Base-by-base conservation (phyloP, 1,140 invertebrate genomes). In the Drosophila micromelanica region DNA sequence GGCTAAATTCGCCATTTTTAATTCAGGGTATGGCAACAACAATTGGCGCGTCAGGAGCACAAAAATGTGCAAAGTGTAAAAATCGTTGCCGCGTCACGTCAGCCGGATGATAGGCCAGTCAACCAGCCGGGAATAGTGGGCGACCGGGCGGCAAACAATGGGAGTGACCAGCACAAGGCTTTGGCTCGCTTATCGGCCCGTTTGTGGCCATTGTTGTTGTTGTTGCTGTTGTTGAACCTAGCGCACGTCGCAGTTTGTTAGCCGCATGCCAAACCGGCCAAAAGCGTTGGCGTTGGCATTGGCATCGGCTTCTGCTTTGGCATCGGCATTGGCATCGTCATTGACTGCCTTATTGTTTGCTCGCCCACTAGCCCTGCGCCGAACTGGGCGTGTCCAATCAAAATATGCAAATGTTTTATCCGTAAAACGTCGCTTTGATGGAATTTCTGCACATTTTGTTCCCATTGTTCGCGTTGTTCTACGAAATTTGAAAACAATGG, bases 341-440 rank as follows among this genome's bases (percentile, higher is more conserved):
- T 54, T 30, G 55, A 67, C 55, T 67, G 32, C 48, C 65, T 79
- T 75, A 86, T 86, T 85, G 81, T 85, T 86, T 87, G 81, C 63
- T 63, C 81, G 81, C 81, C 65, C 81, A 86, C 70, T 80, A 71
- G 82, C 70, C 76, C 78, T 63, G 56, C 17, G 74, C 78, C 65
- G 65, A 80, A 73, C 57, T 72, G 81, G 81, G 81, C 81, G 81
- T 86, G 81, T 81, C 82, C 82, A 86, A 86, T 86, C 81, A 86
- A 86, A 86, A 86, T 86, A 86, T 86, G 81, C 82, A 86, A 86
- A 86, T 86, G 80, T 77, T 86, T 85, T 85, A 85, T 80, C 81
- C 81, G 77, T 86, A 86, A 85, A 85, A 85, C 80, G 80, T 86
- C 80, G 80, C 80, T 85, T 86, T 85, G 81, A 85, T 85, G 81